Conservation (phyloP, 2,113 vertebrate species). For the Arenaria interpres region DNA sequence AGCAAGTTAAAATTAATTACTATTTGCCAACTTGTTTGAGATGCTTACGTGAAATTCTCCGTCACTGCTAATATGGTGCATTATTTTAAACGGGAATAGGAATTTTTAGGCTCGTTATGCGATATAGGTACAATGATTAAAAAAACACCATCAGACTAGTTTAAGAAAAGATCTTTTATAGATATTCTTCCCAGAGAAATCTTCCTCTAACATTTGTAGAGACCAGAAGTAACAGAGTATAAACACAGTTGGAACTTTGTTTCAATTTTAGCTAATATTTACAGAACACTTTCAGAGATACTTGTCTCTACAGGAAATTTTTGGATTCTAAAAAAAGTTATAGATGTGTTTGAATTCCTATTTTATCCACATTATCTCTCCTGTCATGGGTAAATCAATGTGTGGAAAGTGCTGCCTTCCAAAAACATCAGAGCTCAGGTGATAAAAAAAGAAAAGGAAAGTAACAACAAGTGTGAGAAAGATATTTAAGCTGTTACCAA, state of each 20-base stretch:
- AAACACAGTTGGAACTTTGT: not conserved
- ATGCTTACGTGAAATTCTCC: not conserved
- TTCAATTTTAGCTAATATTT: not conserved
- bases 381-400: not conserved
- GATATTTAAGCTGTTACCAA: not conserved
- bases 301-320: not conserved
- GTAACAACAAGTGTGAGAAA: not conserved
- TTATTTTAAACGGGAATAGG: not conserved
- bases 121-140: not conserved
- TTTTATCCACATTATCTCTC: not conserved
- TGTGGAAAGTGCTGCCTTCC: not conserved
- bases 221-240: not conserved
- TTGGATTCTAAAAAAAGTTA: not conserved
- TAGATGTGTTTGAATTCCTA: not conserved
- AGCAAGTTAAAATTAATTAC: not conserved
- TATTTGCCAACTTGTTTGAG: not conserved
- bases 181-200: not conserved
- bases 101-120: not conserved
- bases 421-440: not conserved
- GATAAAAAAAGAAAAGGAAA: not conserved
- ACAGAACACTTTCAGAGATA: not conserved
- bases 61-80: rapidly evolving
- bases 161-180: not conserved
- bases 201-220: not conserved
- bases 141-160: not conserved